These are phyloP conservation scores for Acanthosoma haemorrhoidale DNA, from an alignment of 2,888 invertebrate species.

Conservation along the genomic window DNA sequence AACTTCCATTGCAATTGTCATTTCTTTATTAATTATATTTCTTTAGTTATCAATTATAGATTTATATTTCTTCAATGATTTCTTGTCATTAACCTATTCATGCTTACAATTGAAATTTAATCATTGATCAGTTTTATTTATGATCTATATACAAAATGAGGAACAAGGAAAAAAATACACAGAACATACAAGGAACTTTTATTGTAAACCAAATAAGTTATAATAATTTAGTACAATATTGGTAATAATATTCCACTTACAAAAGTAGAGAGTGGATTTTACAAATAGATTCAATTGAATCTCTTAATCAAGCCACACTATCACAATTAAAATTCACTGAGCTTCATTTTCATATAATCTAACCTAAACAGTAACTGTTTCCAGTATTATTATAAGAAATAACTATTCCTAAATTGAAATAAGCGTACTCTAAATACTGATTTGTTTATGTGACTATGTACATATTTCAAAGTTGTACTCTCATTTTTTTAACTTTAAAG, in stretches of 20 bases:
- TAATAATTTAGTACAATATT: background rate
- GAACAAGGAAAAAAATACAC: background rate
- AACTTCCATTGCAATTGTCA: too few species aligned
- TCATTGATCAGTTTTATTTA: too few species aligned
- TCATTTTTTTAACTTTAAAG: too few species aligned
- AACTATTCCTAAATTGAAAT: background rate
- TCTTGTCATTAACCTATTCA: too few species aligned
- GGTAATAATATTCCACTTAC: constrained; percentile 18
- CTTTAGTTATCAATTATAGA: too few species aligned
- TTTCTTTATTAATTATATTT: too few species aligned
- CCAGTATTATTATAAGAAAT: background rate
- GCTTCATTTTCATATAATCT: constrained; percentile 30
- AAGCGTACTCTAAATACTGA: constrained; percentile 8
- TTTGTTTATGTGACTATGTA: background rate
- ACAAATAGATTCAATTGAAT: constrained; percentile 21
- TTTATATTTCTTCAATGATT: too few species aligned
- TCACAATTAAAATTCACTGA: constrained; percentile 38
- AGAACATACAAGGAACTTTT: constrained; percentile 4
- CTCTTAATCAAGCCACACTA: constrained; percentile 36
- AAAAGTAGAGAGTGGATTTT: constrained; percentile 22
- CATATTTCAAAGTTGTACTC: too few species aligned
- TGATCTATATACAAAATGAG: too few species aligned
- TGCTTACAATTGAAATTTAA: too few species aligned
- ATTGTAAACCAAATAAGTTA: constrained; percentile 11
- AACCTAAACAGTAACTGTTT: constrained; percentile 13